A percentile compares a stretch with the other conserved stretches of the same genome.
phyloP scores from a whole-genome alignment of 2,797 vertebrate species.

The Phataginus tetradactyla region DNA sequence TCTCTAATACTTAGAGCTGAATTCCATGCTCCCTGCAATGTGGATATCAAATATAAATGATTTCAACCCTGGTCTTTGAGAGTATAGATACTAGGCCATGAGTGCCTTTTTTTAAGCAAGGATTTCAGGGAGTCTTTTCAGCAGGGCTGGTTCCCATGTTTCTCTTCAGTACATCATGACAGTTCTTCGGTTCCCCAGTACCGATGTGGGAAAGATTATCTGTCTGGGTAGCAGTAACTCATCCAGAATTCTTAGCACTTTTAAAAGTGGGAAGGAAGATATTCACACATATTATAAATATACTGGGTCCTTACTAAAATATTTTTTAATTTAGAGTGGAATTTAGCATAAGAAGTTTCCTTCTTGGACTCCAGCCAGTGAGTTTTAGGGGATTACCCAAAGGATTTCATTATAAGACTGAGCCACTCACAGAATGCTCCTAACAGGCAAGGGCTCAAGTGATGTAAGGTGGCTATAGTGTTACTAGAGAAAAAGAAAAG shows the following conservation, averaged over 20 bases:
- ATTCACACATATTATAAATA: conserved; percentile 2
- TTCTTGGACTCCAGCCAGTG: conserved; percentile 23
- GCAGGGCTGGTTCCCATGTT: neutral
- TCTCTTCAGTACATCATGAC: neutral
- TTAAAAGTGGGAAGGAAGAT: neutral
- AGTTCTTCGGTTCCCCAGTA: neutral
- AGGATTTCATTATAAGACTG: neutral
- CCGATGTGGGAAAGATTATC: neutral
- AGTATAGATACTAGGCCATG: neutral
- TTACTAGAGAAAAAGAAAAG: neutral
- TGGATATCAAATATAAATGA: neutral
- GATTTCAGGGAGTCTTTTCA: neutral
- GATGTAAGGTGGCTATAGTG: neutral
- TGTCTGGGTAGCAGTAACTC: neutral
- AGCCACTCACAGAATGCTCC: neutral
- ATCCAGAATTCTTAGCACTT: conserved; percentile 16
- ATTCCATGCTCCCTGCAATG: neutral
- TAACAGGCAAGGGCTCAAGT: neutral
- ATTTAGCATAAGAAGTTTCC: conserved; percentile 10
- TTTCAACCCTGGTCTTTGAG: neutral
- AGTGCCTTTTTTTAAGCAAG: neutral
- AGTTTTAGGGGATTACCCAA: neutral
- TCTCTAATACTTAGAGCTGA: neutral
- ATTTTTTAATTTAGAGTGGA: conserved; percentile 48
- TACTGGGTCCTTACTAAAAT: neutral